These are phyloP conservation scores for Drosophila bifasciata DNA, from an alignment of 1,140 invertebrate genomes.

Conservation along the genomic window DNA sequence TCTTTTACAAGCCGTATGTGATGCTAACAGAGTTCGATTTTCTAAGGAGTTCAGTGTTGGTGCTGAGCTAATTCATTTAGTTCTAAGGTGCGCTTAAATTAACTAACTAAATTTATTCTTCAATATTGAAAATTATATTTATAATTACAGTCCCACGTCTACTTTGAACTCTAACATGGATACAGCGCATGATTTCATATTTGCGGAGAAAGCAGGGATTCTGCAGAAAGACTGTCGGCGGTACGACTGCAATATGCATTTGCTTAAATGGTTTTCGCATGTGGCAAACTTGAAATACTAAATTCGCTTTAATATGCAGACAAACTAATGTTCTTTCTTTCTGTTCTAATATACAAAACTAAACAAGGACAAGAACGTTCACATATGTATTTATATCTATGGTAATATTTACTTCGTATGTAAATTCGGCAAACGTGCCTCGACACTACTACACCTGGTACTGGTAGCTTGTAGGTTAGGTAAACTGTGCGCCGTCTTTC, in stretches of 20 bases:
- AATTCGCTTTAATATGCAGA: too few relatives aligned
- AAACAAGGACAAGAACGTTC: too few relatives aligned
- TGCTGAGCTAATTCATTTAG: slow-evolving; percentile 11
- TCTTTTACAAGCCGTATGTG: slow-evolving; percentile 20
- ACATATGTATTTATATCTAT: too few relatives aligned
- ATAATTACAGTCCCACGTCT: slow-evolving; percentile 1
- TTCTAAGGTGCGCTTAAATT: slow-evolving; percentile 3
- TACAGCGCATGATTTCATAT: not conserved
- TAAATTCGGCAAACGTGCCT: too few relatives aligned
- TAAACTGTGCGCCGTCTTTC: too few relatives aligned
- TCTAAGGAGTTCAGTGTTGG: slow-evolving; percentile 5
- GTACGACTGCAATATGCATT: slow-evolving; percentile 18
- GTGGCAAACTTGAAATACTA: not conserved
- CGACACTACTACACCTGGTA: too few relatives aligned
- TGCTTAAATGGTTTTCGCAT: slow-evolving; percentile 11
- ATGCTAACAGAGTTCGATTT: slow-evolving; percentile 6
- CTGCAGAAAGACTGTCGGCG: not conserved
- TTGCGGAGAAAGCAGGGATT: slow-evolving; percentile 14
- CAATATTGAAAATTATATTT: not conserved
- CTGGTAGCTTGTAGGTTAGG: too few relatives aligned
- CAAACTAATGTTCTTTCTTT: too few relatives aligned
- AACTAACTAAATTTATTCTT: not conserved
- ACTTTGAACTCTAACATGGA: slow-evolving; percentile 13
- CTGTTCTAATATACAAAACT: too few relatives aligned
- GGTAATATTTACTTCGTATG: too few relatives aligned